These are phyloP conservation scores for Ictidomys tridecemlineatus DNA, from an alignment of 2,113 vertebrate species.

Conservation along the genomic window DNA sequence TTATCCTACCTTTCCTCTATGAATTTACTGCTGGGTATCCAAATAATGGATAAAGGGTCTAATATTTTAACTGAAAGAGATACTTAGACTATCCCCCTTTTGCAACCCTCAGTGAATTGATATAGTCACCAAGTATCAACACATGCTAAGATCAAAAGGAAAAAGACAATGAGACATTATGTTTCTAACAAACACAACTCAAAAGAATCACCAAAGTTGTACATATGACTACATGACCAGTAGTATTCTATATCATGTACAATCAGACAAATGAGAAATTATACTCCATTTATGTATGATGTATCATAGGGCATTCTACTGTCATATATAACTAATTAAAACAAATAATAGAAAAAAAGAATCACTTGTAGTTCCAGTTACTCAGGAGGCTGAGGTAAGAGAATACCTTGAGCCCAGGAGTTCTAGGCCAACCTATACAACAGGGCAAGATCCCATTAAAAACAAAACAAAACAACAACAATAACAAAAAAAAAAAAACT, in stretches of 20 bases:
- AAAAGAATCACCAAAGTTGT: background rate
- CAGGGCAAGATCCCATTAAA: no score
- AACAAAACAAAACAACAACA: no score
- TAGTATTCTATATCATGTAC: no score
- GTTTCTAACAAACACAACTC: background rate
- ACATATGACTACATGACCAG: no score
- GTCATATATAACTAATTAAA: no score
- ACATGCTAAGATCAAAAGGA: background rate
- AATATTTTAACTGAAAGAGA: conserved; percentile 4
- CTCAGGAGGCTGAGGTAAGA: no score
- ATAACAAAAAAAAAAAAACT: no score
- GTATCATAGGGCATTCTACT: no score
- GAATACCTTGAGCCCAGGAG: no score
- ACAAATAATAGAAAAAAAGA: background rate
- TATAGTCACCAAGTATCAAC: background rate
- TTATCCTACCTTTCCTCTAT: background rate
- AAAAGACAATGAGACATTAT: background rate
- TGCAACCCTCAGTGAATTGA: background rate
- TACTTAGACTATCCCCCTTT: background rate
- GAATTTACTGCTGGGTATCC: background rate
- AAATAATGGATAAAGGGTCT: background rate
- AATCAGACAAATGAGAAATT: no score
- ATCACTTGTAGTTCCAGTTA: background rate
- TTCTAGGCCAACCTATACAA: no score
- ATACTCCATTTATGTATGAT: no score